A percentile compares a stretch with the other conserved stretches of the same genome.
Evolutionary conservation across 2,113 vertebrate genomes (phyloP).

Genomic region (Perca fluviatilis): DNA sequence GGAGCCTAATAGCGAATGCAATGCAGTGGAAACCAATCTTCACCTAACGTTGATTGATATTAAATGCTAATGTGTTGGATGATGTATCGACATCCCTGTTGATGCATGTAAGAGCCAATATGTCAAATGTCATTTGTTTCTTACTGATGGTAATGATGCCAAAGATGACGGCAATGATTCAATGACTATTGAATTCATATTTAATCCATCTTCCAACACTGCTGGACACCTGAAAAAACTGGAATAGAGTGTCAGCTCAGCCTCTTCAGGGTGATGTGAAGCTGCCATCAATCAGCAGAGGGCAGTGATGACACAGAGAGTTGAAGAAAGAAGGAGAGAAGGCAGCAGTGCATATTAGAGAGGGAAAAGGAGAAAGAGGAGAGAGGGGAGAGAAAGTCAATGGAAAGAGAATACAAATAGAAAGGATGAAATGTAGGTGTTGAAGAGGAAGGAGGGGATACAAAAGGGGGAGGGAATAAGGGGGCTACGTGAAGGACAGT

Average conservation of each 20-base stretch:
- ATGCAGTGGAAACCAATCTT: background rate
- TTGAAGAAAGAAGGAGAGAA: background rate
- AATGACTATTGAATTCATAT: background rate
- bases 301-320: constrained; percentile 61
- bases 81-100: background rate
- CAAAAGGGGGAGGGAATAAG: background rate
- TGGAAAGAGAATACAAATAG: background rate
- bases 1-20: background rate
- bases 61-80: background rate
- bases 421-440: background rate
- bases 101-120: constrained; percentile 11
- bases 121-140: constrained; percentile 14
- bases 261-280: constrained; percentile 2
- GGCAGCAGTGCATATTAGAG: background rate
- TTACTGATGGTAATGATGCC: background rate
- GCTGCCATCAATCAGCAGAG: constrained; percentile 68
- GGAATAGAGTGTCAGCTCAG: background rate
- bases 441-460: background rate
- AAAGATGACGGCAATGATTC: background rate
- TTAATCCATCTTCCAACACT: background rate
- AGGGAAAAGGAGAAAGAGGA: background rate
- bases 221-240: background rate
- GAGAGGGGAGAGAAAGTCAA: background rate
- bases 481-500: background rate
- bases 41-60: background rate